These are phyloP conservation scores for Boloria selene DNA, from an alignment of 2,888 invertebrate species.

Conservation along the genomic window DNA sequence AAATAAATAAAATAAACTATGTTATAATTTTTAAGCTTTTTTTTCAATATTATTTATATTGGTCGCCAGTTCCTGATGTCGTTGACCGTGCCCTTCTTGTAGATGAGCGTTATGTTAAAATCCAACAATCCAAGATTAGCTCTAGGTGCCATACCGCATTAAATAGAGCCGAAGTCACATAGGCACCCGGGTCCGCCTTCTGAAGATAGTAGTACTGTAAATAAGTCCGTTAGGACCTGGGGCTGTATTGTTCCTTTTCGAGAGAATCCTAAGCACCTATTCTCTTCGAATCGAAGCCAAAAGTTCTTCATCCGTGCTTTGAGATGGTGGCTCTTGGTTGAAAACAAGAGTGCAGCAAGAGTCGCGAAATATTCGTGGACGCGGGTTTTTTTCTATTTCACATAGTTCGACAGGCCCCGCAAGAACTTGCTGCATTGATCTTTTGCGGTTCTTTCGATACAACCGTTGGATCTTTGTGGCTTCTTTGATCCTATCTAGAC, in stretches of 20 bases:
- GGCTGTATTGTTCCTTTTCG: conserved; percentile 31
- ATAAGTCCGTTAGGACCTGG: not conserved
- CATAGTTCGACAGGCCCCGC: not conserved
- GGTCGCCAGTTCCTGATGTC: conserved; percentile 1
- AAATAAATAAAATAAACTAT: no score
- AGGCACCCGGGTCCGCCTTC: not conserved
- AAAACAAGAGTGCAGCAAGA: not conserved
- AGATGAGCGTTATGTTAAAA: not conserved
- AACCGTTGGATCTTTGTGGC: not conserved
- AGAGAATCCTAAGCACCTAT: conserved; percentile 51
- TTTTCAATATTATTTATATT: no score
- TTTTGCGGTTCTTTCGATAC: not conserved
- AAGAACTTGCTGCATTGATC: not conserved
- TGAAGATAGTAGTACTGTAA: not conserved
- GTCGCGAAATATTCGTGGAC: no score
- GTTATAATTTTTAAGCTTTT: no score
- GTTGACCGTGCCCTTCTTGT: not conserved
- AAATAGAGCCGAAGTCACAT: not conserved
- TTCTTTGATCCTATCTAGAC: not conserved
- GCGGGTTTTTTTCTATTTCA: not conserved
- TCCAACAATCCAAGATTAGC: not conserved
- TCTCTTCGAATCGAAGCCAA: not conserved
- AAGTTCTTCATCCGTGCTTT: not conserved
- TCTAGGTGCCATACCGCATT: conserved; percentile 1
- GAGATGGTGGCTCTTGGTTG: not conserved